Conservation (phyloP, 2,797 vertebrate species). For the Lepidocolaptes lacrymiger region DNA sequence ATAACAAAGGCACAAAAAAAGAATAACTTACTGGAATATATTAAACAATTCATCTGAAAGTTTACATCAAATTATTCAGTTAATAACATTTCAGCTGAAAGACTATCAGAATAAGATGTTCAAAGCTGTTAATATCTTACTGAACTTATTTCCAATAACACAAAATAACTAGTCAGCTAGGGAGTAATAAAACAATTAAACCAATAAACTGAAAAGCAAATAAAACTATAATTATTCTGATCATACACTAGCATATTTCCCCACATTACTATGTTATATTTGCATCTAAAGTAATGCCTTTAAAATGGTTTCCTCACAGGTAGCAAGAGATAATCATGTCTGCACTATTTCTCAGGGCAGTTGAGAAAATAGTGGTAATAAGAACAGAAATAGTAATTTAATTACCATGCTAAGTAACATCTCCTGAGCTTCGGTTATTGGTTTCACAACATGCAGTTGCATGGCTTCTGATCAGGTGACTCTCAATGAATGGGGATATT, state of each 20-base stretch:
- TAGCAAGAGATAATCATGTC: neutral
- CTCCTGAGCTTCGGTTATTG: neutral
- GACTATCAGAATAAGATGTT: neutral
- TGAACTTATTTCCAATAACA: conserved; percentile 15
- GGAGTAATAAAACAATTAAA: conserved; percentile 58
- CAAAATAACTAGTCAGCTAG: conserved; percentile 28
- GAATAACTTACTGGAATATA: neutral
- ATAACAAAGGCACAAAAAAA: neutral
- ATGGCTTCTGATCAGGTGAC: neutral
- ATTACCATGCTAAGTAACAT: neutral
- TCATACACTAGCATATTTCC: neutral
- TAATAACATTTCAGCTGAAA: neutral
- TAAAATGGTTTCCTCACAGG: neutral
- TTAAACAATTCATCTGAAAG: neutral
- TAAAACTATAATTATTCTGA: conserved; percentile 49
- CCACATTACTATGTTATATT: neutral
- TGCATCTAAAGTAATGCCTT: neutral
- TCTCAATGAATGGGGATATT: neutral
- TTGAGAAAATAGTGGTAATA: neutral
- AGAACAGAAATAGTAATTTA: neutral
- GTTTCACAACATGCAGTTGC: neutral
- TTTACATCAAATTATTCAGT: too few relatives aligned
- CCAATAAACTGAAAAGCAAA: conserved; percentile 41
- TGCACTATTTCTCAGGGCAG: neutral
- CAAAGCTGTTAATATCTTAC: conserved; percentile 14